Evolutionary conservation across 2,797 vertebrate species (phyloP), one percentile per base, ranked within the genome.

Genomic region (Tympanoctomys barrerae): DNA sequence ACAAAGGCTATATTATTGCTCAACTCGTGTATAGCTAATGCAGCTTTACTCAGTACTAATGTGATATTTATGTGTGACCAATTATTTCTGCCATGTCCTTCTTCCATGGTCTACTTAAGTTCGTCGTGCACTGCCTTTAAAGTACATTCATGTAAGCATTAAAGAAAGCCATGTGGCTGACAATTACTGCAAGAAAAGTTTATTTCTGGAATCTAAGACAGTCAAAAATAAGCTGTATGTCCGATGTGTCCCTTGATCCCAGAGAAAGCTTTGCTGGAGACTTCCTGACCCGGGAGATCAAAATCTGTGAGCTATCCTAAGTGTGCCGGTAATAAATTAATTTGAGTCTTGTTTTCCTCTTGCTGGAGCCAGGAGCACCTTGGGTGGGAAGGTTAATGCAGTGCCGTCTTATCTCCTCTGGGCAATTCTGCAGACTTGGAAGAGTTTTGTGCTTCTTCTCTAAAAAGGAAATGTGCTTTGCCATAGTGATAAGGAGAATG

Each of bases 401-500:
- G 81, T 87, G n/a, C 64, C 81, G 24, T 21, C 83, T 95, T 66
- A 49, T 80, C 57, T 97, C 90, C 94, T 94, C 77, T 49, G 33
- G 80, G 90, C 82, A 75, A 61, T 68, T 96, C 59, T 80, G 79
- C 57, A 0, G 26, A n/a, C n/a, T 12, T 79, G 92, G 78, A 91
- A 73, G 81, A 42, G 49, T 85, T 97, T 87, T 68, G 87, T 86
- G 5, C 90, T 86, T 96, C 77, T 70, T 88, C 87, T 91, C 85
- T 95, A 54, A 86, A 94, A 77, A 90, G 36, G 26, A 24, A 75
- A 78, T 87, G 62, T 96, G 68, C 93, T 94, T 96, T 94, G 59
- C 90, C 64, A 93, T 85, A 84, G 31, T 93, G 93, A 96, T 97
- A 97, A 97, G 88, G 66, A 96, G 62, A 73, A 80, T 59, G n/a